A percentile compares a stretch with the other conserved stretches of the same genome.
phyloP scores from a whole-genome alignment of 2,113 vertebrate species.

The Paramisgurnus dabryanus region DNA sequence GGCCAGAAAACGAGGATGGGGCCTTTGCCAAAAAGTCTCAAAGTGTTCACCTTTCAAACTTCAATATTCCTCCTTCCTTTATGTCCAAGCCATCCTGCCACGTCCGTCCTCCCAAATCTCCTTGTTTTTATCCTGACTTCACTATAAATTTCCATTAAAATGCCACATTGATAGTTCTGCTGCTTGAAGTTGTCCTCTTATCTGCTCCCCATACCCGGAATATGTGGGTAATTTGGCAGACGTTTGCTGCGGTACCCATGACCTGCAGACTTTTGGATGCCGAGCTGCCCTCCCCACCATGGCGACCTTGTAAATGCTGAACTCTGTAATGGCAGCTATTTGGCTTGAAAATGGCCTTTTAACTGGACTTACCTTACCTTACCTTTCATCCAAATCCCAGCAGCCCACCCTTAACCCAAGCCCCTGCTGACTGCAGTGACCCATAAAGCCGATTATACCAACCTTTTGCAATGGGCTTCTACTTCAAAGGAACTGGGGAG shows the following conservation, averaged over 20 bases:
- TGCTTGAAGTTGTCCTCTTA: constrained; percentile 12
- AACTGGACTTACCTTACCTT: constrained; percentile 10
- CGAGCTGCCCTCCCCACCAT: background rate
- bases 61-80: constrained; percentile 28
- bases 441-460: constrained; percentile 34
- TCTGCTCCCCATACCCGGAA: background rate
- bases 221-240: constrained; percentile 19
- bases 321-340: constrained; percentile 26
- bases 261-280: background rate
- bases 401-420: background rate
- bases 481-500: constrained; percentile 36
- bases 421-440: constrained; percentile 30
- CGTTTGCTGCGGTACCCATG: constrained; percentile 4
- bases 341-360: constrained; percentile 19
- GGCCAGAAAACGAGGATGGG: constrained; percentile 27
- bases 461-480: constrained; percentile 22
- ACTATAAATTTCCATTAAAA: constrained; percentile 29
- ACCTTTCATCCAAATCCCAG: constrained; percentile 4
- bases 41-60: constrained; percentile 39
- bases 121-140: constrained; percentile 19
- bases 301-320: constrained; percentile 15
- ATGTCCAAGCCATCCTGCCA: constrained; percentile 14
- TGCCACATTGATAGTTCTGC: constrained; percentile 20
- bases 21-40: constrained; percentile 37
- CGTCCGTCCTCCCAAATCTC: constrained; percentile 9